Evolutionary conservation across 2,888 invertebrate species (phyloP).

Genomic region (Pecten maximus): DNA sequence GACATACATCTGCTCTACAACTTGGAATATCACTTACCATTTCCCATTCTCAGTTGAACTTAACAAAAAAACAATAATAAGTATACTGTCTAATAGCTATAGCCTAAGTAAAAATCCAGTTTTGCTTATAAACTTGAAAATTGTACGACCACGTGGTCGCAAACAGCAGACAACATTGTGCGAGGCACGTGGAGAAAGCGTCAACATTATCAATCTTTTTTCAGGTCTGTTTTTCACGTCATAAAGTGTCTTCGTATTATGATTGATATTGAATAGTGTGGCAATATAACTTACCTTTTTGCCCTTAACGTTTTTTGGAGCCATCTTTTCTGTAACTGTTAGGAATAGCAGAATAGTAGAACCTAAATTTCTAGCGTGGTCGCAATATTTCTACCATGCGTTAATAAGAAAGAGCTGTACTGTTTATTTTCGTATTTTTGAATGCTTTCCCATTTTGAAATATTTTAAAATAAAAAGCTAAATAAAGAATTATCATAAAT

Average conservation of each 20-base stretch:
- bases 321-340: background rate
- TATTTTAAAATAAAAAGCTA: too few relatives aligned
- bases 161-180: background rate
- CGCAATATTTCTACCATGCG: background rate
- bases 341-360: background rate
- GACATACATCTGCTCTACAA: too few relatives aligned
- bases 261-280: background rate
- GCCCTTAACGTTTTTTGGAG: conserved; percentile 2
- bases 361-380: background rate
- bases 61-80: too few relatives aligned
- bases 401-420: background rate
- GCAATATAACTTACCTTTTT: background rate
- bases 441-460: too few relatives aligned
- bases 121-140: too few relatives aligned
- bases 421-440: background rate
- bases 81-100: too few relatives aligned
- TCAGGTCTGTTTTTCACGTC: background rate
- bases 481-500: too few relatives aligned
- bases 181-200: conserved; percentile 26
- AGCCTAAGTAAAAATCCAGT: too few relatives aligned
- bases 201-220: background rate
- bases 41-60: too few relatives aligned
- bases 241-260: background rate
- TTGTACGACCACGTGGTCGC: conserved; percentile 15
- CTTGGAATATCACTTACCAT: too few relatives aligned